Percentiles rank a stretch among this genome's conserved stretches.
These are phyloP conservation scores for Polyploca ridens DNA, from an alignment of 2,888 invertebrate genomes.

Conservation along the genomic window DNA sequence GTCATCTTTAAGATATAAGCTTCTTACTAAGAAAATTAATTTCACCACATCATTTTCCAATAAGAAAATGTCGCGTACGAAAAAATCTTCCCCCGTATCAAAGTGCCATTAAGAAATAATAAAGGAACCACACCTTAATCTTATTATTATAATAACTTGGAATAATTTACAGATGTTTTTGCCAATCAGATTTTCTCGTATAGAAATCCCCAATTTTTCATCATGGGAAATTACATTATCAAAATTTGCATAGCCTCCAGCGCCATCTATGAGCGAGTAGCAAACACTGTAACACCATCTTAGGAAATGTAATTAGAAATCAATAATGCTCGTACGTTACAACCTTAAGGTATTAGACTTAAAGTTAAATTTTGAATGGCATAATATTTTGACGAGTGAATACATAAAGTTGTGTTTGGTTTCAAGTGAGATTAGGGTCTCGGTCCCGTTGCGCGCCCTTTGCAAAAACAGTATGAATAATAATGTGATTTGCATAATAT, in stretches of 20 bases:
- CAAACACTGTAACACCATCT: conserved; percentile 49
- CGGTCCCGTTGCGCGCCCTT: conserved; percentile 59
- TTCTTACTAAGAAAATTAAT: conserved; percentile 33
- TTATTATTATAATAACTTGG: conserved; percentile 78
- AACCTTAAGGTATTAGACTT: conserved; percentile 1
- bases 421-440: conserved; percentile 72
- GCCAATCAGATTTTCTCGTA: conserved; percentile 68
- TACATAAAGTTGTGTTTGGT: conserved; percentile 48
- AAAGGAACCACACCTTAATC: conserved; percentile 72
- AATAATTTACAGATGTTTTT: conserved; percentile 81
- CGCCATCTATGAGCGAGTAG: conserved; percentile 75
- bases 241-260: conserved; percentile 79
- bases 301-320: conserved; percentile 26
- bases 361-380: conserved; percentile 45
- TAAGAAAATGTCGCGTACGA: conserved; percentile 31
- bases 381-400: conserved; percentile 29
- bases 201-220: conserved; percentile 77
- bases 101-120: conserved; percentile 79
- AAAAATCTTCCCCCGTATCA: conserved; percentile 57
- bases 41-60: conserved; percentile 52
- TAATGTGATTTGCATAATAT: conserved; percentile 82
- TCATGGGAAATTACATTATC: conserved; percentile 77
- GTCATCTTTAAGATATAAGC: neutral
- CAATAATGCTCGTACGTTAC: conserved; percentile 17
- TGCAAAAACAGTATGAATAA: conserved; percentile 83